Conservation (phyloP, 2,888 invertebrate species). For the Brenthis daphne region DNA sequence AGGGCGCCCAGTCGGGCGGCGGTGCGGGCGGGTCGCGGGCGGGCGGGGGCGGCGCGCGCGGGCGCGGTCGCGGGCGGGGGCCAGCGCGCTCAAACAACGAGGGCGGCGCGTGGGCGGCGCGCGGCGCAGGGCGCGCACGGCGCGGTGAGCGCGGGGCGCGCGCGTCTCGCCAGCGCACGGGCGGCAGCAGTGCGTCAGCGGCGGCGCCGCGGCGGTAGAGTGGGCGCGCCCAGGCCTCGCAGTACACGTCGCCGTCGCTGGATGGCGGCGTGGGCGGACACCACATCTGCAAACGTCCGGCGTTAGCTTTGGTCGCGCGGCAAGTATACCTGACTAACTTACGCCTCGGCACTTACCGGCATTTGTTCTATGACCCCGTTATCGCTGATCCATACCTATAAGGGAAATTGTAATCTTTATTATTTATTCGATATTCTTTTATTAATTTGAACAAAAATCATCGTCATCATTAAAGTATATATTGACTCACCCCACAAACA, state of each 20-base stretch:
- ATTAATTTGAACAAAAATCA: not conserved
- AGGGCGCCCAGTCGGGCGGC: conserved; percentile 94
- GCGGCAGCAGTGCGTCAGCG: conserved; percentile 87
- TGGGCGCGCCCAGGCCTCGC: conserved; percentile 92
- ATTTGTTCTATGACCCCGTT: conserved; percentile 85
- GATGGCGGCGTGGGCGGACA: conserved; percentile 98
- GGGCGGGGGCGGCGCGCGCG: conserved; percentile 84
- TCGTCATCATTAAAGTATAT: not conserved
- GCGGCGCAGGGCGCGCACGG: conserved; percentile 84
- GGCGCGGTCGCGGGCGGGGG: conserved; percentile 90
- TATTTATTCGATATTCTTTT: not conserved
- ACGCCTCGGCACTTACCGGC: conserved; percentile 86
- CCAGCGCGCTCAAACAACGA: conserved; percentile 86
- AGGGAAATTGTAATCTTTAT: conserved; percentile 2
- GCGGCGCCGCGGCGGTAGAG: conserved; percentile 90
- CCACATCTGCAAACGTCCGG: conserved; percentile 88
- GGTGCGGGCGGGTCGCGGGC: conserved; percentile 85
- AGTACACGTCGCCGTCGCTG: conserved; percentile 95
- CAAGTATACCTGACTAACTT: not conserved
- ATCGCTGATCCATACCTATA: conserved; percentile 89
- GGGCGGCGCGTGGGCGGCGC: conserved; percentile 89
- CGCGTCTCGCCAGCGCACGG: conserved; percentile 81
- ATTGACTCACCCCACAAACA: conserved; percentile 12
- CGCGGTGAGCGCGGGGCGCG: conserved; percentile 83
- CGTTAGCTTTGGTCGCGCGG: conserved; percentile 18